phyloP scores from a whole-genome alignment of 2,113 vertebrate species.

The Thunnus maccoyii region DNA sequence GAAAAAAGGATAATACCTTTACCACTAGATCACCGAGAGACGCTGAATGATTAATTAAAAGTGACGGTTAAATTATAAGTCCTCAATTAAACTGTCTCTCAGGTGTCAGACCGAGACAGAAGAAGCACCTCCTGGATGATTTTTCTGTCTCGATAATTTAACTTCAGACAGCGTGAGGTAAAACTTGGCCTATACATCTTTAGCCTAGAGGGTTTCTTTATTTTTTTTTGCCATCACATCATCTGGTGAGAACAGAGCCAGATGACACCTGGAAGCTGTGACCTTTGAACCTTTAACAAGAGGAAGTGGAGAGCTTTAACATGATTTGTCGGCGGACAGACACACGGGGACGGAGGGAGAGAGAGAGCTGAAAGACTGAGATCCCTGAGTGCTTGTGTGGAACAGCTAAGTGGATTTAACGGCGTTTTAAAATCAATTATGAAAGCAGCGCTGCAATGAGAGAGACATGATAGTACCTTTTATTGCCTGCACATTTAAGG shows the following conservation, averaged over 20 bases:
- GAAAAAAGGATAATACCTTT: slow-evolving; percentile 7
- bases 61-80: slow-evolving; percentile 21
- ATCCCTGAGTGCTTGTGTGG: slow-evolving; percentile 7
- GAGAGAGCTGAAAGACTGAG: slow-evolving; percentile 12
- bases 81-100: slow-evolving; percentile 33
- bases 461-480: slow-evolving; percentile 15
- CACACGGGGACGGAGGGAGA: not conserved
- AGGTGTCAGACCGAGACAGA: slow-evolving; percentile 24
- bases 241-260: slow-evolving; percentile 38
- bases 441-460: not conserved
- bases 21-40: not conserved
- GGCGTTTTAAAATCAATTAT: slow-evolving; percentile 59
- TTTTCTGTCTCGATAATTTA: slow-evolving; percentile 14
- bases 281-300: slow-evolving; percentile 64
- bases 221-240: not conserved
- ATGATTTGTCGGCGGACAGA: slow-evolving; percentile 50
- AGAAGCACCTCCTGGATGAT: not conserved
- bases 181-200: not conserved
- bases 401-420: slow-evolving; percentile 64
- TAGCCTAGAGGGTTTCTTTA: not conserved
- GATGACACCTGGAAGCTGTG: slow-evolving; percentile 57
- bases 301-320: slow-evolving; percentile 56
- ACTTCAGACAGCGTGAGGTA: slow-evolving; percentile 14
- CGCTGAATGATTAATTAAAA: slow-evolving; percentile 2
- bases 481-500: slow-evolving; percentile 18